Conservation (phyloP, 2,113 vertebrate species). For the Callocephalon fimbriatum region DNA sequence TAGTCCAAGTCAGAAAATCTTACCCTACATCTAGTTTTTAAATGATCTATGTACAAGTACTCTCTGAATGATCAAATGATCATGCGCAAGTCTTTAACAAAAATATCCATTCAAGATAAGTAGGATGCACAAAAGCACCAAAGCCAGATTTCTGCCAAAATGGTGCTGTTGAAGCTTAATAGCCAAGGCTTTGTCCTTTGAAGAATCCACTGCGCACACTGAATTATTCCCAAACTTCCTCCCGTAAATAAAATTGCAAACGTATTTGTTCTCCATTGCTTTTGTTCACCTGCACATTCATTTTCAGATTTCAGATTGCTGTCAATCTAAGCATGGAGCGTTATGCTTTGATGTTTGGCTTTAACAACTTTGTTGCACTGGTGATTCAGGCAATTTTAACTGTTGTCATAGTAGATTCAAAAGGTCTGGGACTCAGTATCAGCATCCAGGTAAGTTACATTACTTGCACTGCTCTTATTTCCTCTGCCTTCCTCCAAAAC, state of each 20-base stretch:
- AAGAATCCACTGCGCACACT: neutral
- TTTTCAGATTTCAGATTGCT: conserved; percentile 89
- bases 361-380: conserved; percentile 88
- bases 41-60: neutral
- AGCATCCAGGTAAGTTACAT: conserved; percentile 81
- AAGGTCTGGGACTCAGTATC: conserved; percentile 82
- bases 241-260: accelerated
- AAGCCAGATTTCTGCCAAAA: neutral
- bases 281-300: neutral
- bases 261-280: accelerated
- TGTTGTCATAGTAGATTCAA: conserved; percentile 83
- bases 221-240: neutral
- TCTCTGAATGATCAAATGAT: neutral
- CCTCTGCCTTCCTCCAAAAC: neutral
- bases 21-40: neutral
- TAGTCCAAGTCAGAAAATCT: neutral
- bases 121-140: neutral
- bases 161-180: neutral
- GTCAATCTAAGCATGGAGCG: conserved; percentile 87
- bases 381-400: conserved; percentile 88
- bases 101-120: neutral
- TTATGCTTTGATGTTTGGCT: conserved; percentile 91
- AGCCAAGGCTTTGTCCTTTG: neutral
- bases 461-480: neutral
- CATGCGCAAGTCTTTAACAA: neutral